Evolutionary conservation across 1,140 invertebrate species (phyloP).

Genomic region (Oedothorax gibbosus): DNA sequence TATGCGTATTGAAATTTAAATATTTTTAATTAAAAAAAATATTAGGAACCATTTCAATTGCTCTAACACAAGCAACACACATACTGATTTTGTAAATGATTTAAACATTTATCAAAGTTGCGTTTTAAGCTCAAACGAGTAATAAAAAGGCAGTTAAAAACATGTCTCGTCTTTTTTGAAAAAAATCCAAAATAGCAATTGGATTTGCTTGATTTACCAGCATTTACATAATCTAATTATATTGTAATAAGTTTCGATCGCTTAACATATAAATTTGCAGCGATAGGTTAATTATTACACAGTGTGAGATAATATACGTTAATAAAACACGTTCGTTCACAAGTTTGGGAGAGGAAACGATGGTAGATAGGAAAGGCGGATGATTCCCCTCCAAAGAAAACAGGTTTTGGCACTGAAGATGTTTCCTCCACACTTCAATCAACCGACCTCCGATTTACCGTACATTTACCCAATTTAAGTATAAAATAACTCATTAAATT

Average conservation of each 20-base stretch:
- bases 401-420: slow-evolving; percentile 16
- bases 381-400: neutral
- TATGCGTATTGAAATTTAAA: no score
- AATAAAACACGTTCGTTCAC: neutral
- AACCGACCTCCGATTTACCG: slow-evolving; percentile 34
- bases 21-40: no score
- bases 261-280: neutral
- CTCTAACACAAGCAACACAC: no score
- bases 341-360: slow-evolving; percentile 43
- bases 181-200: neutral
- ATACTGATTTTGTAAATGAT: no score
- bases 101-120: no score
- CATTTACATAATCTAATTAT: neutral
- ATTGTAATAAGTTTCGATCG: neutral
- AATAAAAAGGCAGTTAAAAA: no score
- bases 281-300: no score
- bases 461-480: neutral
- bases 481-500: no score
- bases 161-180: no score
- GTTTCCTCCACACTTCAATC: slow-evolving; percentile 5
- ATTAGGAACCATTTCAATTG: no score
- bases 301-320: no score
- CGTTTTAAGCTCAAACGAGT: no score
- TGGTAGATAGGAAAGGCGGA: slow-evolving; percentile 14
- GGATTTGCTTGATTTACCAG: neutral